A percentile compares a stretch with the other conserved stretches of the same genome.
These are phyloP conservation scores for Hypomecis punctinalis DNA, from an alignment of 2,888 invertebrate genomes.

Conservation along the genomic window DNA sequence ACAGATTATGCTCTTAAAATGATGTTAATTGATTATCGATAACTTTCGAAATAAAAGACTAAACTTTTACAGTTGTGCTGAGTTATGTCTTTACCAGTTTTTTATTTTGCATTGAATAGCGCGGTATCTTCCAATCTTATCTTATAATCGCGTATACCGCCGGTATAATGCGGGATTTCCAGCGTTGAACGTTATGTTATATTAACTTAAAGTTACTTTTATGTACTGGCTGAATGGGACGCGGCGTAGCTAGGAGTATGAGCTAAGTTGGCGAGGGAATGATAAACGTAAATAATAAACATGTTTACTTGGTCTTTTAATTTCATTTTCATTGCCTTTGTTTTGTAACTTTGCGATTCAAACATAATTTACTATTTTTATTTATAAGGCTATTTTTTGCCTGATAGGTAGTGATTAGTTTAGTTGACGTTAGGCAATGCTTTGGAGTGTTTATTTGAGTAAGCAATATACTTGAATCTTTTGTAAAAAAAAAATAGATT, in stretches of 20 bases:
- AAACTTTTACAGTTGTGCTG: no score
- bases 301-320: background rate
- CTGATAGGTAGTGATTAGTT: no score
- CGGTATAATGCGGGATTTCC: slow-evolving; percentile 25
- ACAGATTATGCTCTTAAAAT: no score
- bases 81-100: background rate
- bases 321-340: background rate
- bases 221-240: slow-evolving; percentile 17
- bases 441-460: no score
- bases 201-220: slow-evolving; percentile 25
- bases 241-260: slow-evolving; percentile 3
- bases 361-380: no score
- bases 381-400: no score
- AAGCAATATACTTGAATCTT: no score
- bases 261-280: background rate
- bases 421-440: no score
- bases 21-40: no score
- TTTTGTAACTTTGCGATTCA: background rate
- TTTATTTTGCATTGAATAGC: slow-evolving; percentile 3
- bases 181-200: slow-evolving; percentile 21
- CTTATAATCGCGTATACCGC: slow-evolving; percentile 30
- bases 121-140: slow-evolving; percentile 31
- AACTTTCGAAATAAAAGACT: no score
- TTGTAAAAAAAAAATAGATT: no score
- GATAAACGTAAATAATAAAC: background rate